A percentile compares a stretch with the other conserved stretches of the same genome.
Evolutionary conservation across 2,888 invertebrate species (phyloP).

Genomic region (Lasioglossum marginatum): DNA sequence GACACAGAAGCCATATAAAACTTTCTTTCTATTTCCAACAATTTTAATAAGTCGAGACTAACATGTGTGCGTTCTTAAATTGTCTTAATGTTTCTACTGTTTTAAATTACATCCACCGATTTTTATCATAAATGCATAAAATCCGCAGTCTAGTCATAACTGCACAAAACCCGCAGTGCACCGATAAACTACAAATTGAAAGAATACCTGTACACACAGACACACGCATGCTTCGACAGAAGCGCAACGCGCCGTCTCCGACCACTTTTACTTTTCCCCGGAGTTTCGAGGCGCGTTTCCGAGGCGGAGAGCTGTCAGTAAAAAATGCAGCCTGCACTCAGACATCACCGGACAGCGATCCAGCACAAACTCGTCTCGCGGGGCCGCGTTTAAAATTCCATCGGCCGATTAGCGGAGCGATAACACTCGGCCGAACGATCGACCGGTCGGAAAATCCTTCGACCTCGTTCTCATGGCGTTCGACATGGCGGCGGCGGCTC

Average conservation of each 20-base stretch:
- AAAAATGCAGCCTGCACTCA: not conserved
- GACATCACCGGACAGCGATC: conserved; percentile 2
- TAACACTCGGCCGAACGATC: conserved; percentile 23
- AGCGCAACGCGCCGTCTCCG: not conserved
- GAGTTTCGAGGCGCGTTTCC: conserved; percentile 6
- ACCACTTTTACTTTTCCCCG: conserved; percentile 1
- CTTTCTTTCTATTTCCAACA: no score
- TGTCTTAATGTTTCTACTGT: no score
- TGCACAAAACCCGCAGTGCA: not conserved
- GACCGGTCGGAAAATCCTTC: conserved; percentile 45
- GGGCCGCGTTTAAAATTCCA: conserved; percentile 8
- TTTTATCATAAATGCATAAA: not conserved
- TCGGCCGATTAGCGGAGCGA: conserved; percentile 24
- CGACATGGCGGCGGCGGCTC: not conserved
- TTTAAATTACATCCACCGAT: no score
- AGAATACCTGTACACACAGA: not conserved
- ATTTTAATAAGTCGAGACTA: no score
- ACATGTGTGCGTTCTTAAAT: no score
- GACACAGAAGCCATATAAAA: no score
- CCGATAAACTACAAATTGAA: not conserved
- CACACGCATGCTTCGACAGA: not conserved
- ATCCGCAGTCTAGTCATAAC: no score
- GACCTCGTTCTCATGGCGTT: conserved; percentile 56
- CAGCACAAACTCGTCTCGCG: not conserved
- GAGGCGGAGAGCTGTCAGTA: not conserved